Evolutionary conservation across 2,113 vertebrate species (phyloP), one percentile per base, ranked within the genome.

Genomic region (Microcebus griseorufus): DNA sequence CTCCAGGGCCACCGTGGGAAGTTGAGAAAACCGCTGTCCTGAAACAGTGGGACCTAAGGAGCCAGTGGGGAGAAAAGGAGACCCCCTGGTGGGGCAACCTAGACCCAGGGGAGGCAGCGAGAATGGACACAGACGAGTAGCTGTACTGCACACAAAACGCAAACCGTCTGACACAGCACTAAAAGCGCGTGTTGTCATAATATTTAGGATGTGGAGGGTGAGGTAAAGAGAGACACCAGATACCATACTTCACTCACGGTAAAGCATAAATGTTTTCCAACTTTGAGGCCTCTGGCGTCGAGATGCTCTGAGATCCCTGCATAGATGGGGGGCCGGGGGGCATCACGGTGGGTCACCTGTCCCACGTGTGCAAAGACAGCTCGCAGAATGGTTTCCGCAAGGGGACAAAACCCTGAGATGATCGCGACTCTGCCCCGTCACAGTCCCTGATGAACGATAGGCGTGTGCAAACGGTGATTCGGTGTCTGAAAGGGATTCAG

Each of bases 311-410:
- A 55, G 29, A 72, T 60, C 18, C 2, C 4, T 16, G 45, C 29
- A 2, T 4, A 13, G 11, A 2, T 27, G 16, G 48, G 48, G 48
- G 48, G 45, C 1, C 9, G 9, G 11, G 39, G 20, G 51, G 29
- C 2, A 2, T 12, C 8, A 6, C 2, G 1, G 22, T 1, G 8
- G 7, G 3, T 20, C 16, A 9, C 16, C 5, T 4, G 1, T 16
- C 9, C 37, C 1, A 0, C 9, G 6, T 12, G 3, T 18, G 9
- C 25, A 39, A n/a, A 79, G 62, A 9, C 13, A 27, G 1, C 14
- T 25, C 25, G 13, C 4, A 51, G 51, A 42, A 51, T 62, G 34
- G 34, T 42, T n/a, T 62, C n/a, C 11, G n/a, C 7, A 1, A 10
- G 29, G 2, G 32, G 32, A 32, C 12, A 65, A 42, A 3, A 25